Percentiles rank a stretch among this genome's conserved stretches.
These are phyloP conservation scores for Lutjanus argentimaculatus DNA, from an alignment of 2,797 vertebrate genomes.

Conservation along the genomic window DNA sequence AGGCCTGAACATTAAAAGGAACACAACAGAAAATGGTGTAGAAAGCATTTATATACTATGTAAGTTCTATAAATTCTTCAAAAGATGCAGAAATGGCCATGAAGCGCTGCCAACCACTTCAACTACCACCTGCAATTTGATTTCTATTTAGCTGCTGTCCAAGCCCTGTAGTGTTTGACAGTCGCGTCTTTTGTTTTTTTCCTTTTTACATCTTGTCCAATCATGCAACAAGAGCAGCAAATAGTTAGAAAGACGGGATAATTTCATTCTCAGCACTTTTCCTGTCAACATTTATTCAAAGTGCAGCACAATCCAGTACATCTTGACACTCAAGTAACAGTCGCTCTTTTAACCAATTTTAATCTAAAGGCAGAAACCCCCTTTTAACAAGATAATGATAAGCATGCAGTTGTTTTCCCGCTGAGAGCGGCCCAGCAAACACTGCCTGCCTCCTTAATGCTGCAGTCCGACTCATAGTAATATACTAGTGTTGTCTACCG, in stretches of 20 bases:
- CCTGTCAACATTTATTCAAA: conserved; percentile 67
- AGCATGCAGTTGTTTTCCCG: conserved; percentile 21
- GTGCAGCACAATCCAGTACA: conserved; percentile 20
- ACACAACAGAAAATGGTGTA: conserved; percentile 48
- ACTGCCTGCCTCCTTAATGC: conserved; percentile 34
- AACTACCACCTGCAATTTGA: conserved; percentile 43
- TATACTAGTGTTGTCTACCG: conserved; percentile 71
- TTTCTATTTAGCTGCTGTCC: conserved; percentile 47
- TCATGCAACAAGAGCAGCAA: conserved; percentile 35
- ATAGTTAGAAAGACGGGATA: conserved; percentile 48
- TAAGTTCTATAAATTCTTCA: conserved; percentile 42
- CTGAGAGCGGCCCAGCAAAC: conserved; percentile 44
- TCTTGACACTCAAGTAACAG: conserved; percentile 50
- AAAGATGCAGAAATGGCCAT: conserved; percentile 37
- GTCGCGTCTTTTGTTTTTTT: conserved; percentile 1
- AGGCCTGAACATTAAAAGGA: conserved; percentile 57
- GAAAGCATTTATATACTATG: conserved; percentile 34
- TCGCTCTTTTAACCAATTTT: conserved; percentile 62
- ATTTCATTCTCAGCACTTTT: conserved; percentile 65
- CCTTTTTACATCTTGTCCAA: conserved; percentile 32
- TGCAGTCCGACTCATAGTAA: conserved; percentile 56
- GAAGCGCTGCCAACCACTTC: conserved; percentile 37
- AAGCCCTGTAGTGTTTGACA: conserved; percentile 49
- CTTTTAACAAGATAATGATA: conserved; percentile 54
- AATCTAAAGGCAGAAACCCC: conserved; percentile 28